Evolutionary conservation across 2,113 vertebrate species (phyloP).

Genomic region (Siniperca knerii): DNA sequence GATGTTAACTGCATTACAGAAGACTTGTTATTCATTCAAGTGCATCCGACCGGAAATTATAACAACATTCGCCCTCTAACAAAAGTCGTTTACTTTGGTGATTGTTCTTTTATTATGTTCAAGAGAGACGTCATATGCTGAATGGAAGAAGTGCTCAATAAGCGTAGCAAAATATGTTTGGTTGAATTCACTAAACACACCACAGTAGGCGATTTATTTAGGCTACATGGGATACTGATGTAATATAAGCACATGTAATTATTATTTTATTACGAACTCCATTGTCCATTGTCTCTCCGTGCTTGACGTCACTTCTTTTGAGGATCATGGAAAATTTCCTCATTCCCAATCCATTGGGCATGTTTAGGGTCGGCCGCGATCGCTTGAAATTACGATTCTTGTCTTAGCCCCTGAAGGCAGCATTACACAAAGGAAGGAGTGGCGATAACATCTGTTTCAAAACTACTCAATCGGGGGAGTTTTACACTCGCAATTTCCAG

Average conservation of each 20-base stretch:
- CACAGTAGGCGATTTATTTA: not conserved
- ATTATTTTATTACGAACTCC: not conserved
- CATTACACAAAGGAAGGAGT: constrained; percentile 14
- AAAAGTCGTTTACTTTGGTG: constrained; percentile 46
- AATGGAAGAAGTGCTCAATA: constrained; percentile 1
- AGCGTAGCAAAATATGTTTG: constrained; percentile 1
- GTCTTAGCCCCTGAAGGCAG: not conserved
- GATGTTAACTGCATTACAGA: constrained; percentile 21
- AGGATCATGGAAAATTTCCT: constrained; percentile 50
- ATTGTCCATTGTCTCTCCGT: constrained; percentile 13
- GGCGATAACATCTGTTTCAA: not conserved
- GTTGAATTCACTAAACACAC: not conserved
- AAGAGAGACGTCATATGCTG: constrained; percentile 1
- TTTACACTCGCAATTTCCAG: constrained; percentile 6
- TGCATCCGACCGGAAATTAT: constrained; percentile 39
- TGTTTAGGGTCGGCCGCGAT: not conserved
- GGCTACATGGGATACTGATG: not conserved
- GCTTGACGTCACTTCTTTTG: constrained; percentile 28
- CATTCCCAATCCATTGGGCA: not conserved
- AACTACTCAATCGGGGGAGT: not conserved
- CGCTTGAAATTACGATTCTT: not conserved
- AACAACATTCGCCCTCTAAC: constrained; percentile 43
- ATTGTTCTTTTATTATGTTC: constrained; percentile 27
- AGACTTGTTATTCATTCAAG: constrained; percentile 48
- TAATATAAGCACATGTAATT: not conserved